Conservation (phyloP, 53 echinoderm and acorn worm genomes). For the Echinarachnius parma region DNA sequence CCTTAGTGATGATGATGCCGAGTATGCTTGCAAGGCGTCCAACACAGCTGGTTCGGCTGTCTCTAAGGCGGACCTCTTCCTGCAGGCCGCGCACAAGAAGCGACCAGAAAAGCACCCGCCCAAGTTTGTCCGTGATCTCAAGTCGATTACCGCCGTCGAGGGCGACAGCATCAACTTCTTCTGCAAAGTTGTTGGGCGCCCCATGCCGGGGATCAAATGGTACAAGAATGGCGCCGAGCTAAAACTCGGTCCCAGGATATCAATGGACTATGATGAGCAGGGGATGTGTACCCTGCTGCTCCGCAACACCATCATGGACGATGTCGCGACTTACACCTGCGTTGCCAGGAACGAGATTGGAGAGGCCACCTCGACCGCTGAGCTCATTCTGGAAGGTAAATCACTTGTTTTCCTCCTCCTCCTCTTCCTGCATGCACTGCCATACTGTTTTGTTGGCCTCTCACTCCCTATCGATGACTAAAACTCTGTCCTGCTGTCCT, state of each 20-base stretch:
- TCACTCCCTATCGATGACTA: slow-evolving; percentile 34
- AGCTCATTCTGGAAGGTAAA: slow-evolving; percentile 94
- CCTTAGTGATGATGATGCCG: slow-evolving; percentile 75
- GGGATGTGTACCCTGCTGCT: slow-evolving; percentile 82
- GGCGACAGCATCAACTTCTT: slow-evolving; percentile 86
- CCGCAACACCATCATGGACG: slow-evolving; percentile 55
- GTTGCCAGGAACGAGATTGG: slow-evolving; percentile 81
- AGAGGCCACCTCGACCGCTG: slow-evolving; percentile 68
- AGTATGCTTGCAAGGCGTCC: slow-evolving; percentile 91
- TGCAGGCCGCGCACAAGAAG: slow-evolving; percentile 78
- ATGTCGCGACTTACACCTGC: slow-evolving; percentile 74
- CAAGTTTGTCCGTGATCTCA: slow-evolving; percentile 67
- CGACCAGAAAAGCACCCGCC: slow-evolving; percentile 73
- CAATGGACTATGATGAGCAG: slow-evolving; percentile 79
- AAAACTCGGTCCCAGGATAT: slow-evolving; percentile 57
- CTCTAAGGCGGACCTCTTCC: slow-evolving; percentile 88
- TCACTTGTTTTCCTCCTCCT: slow-evolving; percentile 45
- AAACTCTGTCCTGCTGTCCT: slow-evolving; percentile 1
- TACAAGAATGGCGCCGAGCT: slow-evolving; percentile 76
- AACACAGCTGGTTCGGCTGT: slow-evolving; percentile 90
- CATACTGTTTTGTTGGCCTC: slow-evolving; percentile 45
- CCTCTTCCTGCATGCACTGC: slow-evolving; percentile 55
- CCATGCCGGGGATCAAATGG: slow-evolving; percentile 91
- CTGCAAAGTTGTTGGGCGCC: slow-evolving; percentile 75
- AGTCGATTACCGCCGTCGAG: slow-evolving; percentile 57